These are phyloP conservation scores for Brachirus orientalis DNA, from an alignment of 2,113 vertebrate genomes.

Conservation along the genomic window DNA sequence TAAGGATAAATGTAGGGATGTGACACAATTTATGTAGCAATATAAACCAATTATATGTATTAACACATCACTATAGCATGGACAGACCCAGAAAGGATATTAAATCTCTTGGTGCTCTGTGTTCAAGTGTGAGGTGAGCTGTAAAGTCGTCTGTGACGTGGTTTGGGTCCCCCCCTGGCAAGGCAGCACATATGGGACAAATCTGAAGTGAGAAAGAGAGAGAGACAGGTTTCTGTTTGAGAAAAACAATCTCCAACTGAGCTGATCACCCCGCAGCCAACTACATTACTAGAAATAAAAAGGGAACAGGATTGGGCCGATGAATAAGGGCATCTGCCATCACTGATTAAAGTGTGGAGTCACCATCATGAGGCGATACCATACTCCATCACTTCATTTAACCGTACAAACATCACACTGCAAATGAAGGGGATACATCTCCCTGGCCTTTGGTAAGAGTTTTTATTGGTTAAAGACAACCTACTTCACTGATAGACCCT, in stretches of 20 bases:
- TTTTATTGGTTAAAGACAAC: too few species aligned
- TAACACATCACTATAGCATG: not conserved
- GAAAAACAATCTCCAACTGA: not conserved
- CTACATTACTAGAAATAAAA: too few species aligned
- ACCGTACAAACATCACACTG: too few species aligned
- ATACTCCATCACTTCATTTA: too few species aligned
- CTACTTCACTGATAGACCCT: too few species aligned
- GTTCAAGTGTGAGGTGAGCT: conserved; percentile 99
- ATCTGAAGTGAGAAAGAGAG: conserved; percentile 85
- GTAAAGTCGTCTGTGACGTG: conserved; percentile 99
- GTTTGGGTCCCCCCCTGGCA: conserved; percentile 99
- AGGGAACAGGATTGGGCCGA: too few species aligned
- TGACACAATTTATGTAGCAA: not conserved
- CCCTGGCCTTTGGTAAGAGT: too few species aligned
- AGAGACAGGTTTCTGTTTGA: not conserved
- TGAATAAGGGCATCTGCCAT: too few species aligned
- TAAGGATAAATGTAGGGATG: conserved; percentile 77
- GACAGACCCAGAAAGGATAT: conserved; percentile 89
- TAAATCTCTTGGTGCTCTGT: conserved; percentile 99
- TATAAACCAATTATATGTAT: not conserved
- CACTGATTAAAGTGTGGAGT: too few species aligned
- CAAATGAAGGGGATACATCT: too few species aligned
- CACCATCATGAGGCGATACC: too few species aligned
- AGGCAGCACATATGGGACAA: conserved; percentile 98
- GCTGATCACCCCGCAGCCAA: not conserved